A percentile compares a stretch with the other conserved stretches of the same genome.
Evolutionary conservation across 2,888 invertebrate genomes (phyloP).

Genomic region (Orthosia gracilis): DNA sequence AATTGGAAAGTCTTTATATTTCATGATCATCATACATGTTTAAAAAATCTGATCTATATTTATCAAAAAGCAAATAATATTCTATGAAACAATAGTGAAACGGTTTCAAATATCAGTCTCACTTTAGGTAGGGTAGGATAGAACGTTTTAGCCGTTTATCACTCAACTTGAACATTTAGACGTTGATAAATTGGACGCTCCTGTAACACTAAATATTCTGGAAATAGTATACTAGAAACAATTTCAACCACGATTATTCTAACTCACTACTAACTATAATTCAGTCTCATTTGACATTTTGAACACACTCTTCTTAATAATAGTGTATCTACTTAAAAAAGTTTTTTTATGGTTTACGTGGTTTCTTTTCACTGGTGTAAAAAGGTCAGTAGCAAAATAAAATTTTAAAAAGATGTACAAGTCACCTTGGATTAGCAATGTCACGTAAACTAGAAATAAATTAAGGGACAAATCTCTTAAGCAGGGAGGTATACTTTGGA

Average conservation of each 20-base stretch:
- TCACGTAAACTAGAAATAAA: slow-evolving; percentile 61
- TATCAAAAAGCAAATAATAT: too few species aligned
- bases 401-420: not conserved
- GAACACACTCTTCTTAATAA: too few species aligned
- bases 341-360: too few species aligned
- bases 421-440: slow-evolving; percentile 20
- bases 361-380: not conserved
- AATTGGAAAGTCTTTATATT: too few species aligned
- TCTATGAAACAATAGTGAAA: slow-evolving; percentile 18
- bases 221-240: slow-evolving; percentile 31
- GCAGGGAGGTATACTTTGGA: slow-evolving; percentile 61
- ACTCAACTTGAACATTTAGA: slow-evolving; percentile 55
- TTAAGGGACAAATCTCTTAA: slow-evolving; percentile 62
- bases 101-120: slow-evolving; percentile 15
- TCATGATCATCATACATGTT: too few species aligned
- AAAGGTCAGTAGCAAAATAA: not conserved
- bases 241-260: slow-evolving; percentile 18
- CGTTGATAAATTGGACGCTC: slow-evolving; percentile 58
- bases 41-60: too few species aligned
- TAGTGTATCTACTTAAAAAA: too few species aligned
- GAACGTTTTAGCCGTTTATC: slow-evolving; percentile 50
- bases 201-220: slow-evolving; percentile 42
- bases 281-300: not conserved
- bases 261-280: not conserved
- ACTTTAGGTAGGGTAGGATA: slow-evolving; percentile 8